Base-by-base conservation (phyloP, 2,888 invertebrate genomes). In the Alloplasta piceator region DNA sequence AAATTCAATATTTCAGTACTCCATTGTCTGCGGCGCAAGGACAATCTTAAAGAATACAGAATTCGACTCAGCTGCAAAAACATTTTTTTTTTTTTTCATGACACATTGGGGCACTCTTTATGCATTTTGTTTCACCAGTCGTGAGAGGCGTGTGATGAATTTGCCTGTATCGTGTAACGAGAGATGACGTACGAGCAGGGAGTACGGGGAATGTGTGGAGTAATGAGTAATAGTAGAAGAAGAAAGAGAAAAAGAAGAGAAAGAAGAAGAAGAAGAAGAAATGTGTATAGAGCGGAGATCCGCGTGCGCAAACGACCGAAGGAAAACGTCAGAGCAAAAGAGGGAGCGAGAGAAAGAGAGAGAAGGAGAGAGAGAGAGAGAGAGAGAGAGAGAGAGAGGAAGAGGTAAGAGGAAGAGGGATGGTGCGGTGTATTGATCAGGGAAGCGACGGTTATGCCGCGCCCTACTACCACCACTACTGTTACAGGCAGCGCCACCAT, bases 381-480 rank as follows among this genome's bases (percentile, higher is more conserved):
- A 77, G 82, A 74, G 80, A 84, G 71, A 70, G 78, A 80, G 73
- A 86, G 82, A 73, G 84, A 85, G 83, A 81, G 79, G 80, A 82
- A 76, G 83, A 78, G 75, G 74, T 78, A 86, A 58, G 64, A 73
- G 85, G 26, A 84, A 80, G 84, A 78, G 75, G 70, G 78, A 70
- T 74, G 85, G 85, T 88, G 89, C 56, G 88, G 89, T 85, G 90
- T 92, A 91, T 92, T 91, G 91, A 91, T 91, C 91, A 91, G 90
- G 88, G 89, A 90, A 90, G 89, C 90, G 87, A 89, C 88, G 89
- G 89, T 89, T 90, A 90, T 90, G 91, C 91, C 91, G 90, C 91
- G 89, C 91, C 91, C 91, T 91, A 90, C 91, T 88, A 90, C 88
- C 88, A 90, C 88, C 86, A 88, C 86, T 78, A 82, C 77, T 74